Base-by-base conservation (phyloP, 1,140 invertebrate genomes). In the Ceratosolen solmsi region DNA sequence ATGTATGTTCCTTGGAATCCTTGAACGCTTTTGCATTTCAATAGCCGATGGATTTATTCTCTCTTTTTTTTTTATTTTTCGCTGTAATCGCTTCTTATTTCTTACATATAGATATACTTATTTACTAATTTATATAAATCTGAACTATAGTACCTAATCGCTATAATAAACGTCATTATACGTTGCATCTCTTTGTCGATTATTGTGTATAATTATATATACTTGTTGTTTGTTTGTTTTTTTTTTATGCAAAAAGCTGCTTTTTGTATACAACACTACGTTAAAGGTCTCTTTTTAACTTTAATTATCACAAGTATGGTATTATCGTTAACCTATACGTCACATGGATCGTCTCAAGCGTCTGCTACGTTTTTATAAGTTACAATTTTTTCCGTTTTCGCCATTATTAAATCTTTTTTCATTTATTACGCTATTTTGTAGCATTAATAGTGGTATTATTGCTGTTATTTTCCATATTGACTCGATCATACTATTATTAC, bases 291-390 rank as follows among this genome's bases (percentile, higher is more conserved):
- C 65, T 82, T 77, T 51, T 75, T 82, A 77, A 83, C 80, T 78
- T 78, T 82, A 82, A 78, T 87, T 87, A 87, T 87, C 86, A 87
- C 86, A 87, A 87, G 82, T 87, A 86, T 82, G 75, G 85, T 85
- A 86, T 86, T 84, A 85, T 87, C 83, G 79, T 87, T 84, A 85
- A 74, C 75, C 56, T 38, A 65, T 27, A 60, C 46, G 75, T 82
- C 81, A 73, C 70, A 73, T 58, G 33, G 33, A 70, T 49, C 22
- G 38, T 54, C 51, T 65, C 36, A 60, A 84, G 58, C 78, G 8
- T 81, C 54, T 72, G n/a, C 75, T 78, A 58, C 27, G 30, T 68
- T 41, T 70, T 70, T 58, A 80, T 80, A 79, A 68, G 83, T 38
- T 27, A n/a, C 17, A 36, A 30, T 49, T 51, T 11, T 22, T 56